These are phyloP conservation scores for Tenthredo notha DNA, from an alignment of 2,888 invertebrate species.

Conservation along the genomic window DNA sequence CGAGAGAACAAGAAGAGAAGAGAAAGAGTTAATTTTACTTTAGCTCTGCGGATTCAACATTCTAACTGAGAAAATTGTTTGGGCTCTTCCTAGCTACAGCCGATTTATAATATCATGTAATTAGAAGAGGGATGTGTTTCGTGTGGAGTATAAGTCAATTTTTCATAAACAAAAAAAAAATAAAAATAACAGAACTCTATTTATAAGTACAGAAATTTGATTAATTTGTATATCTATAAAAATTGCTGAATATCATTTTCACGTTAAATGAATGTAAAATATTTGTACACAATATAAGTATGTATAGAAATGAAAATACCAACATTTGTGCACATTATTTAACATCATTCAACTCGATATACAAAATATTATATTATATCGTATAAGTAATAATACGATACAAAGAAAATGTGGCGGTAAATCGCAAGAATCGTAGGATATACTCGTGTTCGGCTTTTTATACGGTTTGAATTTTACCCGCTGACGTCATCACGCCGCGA, in stretches of 20 bases:
- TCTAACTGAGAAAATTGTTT: neutral
- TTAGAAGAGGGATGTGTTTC: neutral
- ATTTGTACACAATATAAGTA: neutral
- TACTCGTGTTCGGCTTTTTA: neutral
- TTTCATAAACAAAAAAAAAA: neutral
- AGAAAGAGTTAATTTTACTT: constrained; percentile 1
- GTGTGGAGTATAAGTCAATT: neutral
- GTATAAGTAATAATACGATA: neutral
- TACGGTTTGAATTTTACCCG: neutral
- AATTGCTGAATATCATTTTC: neutral
- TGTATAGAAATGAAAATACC: neutral
- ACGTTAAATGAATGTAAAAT: neutral
- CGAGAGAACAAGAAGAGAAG: neutral
- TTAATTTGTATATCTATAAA: neutral
- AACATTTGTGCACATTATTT: neutral
- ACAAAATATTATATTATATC: neutral
- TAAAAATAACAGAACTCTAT: neutral
- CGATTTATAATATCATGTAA: neutral
- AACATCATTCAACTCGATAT: neutral
- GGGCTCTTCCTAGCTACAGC: neutral
- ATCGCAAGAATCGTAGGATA: neutral
- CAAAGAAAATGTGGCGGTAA: neutral
- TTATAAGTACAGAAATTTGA: neutral
- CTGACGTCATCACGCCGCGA: neutral
- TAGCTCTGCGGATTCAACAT: neutral